Percentiles rank a stretch among this genome's conserved stretches.
These are phyloP conservation scores for Dendroctonus valens DNA, from an alignment of 1,140 invertebrate species.

Conservation along the genomic window DNA sequence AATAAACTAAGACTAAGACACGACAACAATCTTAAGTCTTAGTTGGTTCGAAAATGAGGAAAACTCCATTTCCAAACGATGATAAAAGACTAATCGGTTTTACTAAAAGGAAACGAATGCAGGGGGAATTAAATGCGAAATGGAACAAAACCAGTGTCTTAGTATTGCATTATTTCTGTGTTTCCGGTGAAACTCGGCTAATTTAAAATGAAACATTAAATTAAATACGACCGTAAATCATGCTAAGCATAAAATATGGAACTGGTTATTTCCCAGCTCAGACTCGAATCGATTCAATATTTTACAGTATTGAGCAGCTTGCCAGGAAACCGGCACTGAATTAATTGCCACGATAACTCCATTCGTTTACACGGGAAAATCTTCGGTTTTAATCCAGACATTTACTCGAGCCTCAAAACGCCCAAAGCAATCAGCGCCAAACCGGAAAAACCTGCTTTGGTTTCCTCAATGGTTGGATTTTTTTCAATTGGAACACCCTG, in stretches of 20 bases:
- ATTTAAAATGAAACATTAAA: constrained; percentile 1
- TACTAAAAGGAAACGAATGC: neutral
- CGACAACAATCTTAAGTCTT: too few relatives aligned
- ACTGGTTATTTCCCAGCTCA: neutral
- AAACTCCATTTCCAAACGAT: neutral
- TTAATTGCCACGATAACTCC: neutral
- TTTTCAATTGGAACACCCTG: too few relatives aligned
- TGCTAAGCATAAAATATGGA: neutral
- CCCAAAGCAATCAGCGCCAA: too few relatives aligned
- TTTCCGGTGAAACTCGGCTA: neutral
- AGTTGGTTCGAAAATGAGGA: too few relatives aligned
- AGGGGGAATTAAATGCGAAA: neutral
- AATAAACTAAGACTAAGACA: too few relatives aligned
- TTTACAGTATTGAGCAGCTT: neutral
- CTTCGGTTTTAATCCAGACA: neutral
- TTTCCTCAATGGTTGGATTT: too few relatives aligned
- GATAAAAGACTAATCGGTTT: neutral
- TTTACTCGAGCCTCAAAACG: too few relatives aligned
- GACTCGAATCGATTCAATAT: neutral
- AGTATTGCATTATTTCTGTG: too few relatives aligned
- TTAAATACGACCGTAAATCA: neutral
- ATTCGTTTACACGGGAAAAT: neutral
- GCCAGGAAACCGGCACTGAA: neutral
- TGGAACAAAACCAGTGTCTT: too few relatives aligned
- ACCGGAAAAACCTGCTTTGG: too few relatives aligned